Base-by-base conservation (phyloP, 1,140 invertebrate genomes). In the Luehdorfia chinensis region DNA sequence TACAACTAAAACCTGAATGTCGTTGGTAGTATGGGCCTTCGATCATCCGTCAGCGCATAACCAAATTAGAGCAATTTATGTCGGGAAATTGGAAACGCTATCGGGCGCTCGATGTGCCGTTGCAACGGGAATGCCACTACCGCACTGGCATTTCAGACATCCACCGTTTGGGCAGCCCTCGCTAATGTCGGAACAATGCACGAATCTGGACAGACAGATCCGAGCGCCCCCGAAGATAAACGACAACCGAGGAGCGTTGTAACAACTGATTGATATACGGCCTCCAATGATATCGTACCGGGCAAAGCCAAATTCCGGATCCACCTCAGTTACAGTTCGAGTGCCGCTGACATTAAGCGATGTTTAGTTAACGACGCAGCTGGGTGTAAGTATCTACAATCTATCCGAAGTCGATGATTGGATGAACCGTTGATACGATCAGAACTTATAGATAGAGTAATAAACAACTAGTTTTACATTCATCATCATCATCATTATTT, bases 51-150 rank as follows among this genome's bases (percentile, higher is more conserved):
- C 79, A 76, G 68, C 68, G 72, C 64, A 80, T 83, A 84, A 84
- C 75, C 75, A 80, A 86, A 86, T 86, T 86, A 84, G 77, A 79
- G 75, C 77, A 86, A 86, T 86, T 80, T 80, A 80, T 77, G 79
- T 80, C 77, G 80, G 83, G 79, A 86, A 86, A 86, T 86, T 86
- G 83, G 77, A 80, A 81, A 76, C 63, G 72, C 77, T 83, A 86
- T 80, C 75, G 75, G 66, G 59, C 72, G 64, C 61, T 68, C 70
- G 66, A 55, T 75, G 64, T 68, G 53, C 68, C 57, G 58, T 52
- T 75, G 71, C 72, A 75, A 67, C 70, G 52, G 59, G 66, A 66
- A 66, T 66, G 64, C 58, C 36, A 55, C 64, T 67, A 61, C 66
- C 59, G 54, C 65, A 63, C 71, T 69, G 74, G 78, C 62, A 85